Percentiles rank a stretch among this genome's conserved stretches.
Evolutionary conservation across 2,797 vertebrate genomes (phyloP).

Genomic region (Hippoglossus hippoglossus): DNA sequence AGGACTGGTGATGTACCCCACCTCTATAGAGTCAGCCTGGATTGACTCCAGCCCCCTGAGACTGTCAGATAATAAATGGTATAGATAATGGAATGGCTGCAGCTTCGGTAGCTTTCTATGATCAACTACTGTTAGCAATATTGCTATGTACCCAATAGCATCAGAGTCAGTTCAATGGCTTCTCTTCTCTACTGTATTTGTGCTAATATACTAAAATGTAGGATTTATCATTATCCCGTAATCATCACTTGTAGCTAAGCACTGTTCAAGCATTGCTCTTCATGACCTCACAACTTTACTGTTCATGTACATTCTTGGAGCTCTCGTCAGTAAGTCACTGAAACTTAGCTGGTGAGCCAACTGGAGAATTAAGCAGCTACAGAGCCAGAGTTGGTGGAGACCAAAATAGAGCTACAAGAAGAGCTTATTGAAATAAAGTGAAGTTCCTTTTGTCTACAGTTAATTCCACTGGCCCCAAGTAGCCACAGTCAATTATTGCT

Average conservation of each 20-base stretch:
- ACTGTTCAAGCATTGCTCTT: not conserved
- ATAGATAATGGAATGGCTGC: too few relatives aligned
- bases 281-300: not conserved
- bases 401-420: not conserved
- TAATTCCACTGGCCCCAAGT: not conserved
- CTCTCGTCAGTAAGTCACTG: not conserved
- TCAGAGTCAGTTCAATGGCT: not conserved
- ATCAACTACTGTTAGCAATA: not conserved
- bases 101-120: too few relatives aligned
- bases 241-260: not conserved
- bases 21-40: too few relatives aligned
- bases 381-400: not conserved
- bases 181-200: not conserved
- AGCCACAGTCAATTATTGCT: not conserved
- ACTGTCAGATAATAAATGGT: too few relatives aligned
- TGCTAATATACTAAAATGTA: not conserved
- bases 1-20: too few relatives aligned
- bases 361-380: not conserved
- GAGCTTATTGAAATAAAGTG: too few relatives aligned
- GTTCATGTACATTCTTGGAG: not conserved
- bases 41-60: too few relatives aligned
- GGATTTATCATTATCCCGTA: not conserved
- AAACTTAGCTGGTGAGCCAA: not conserved
- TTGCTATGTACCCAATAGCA: too few relatives aligned
- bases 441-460: too few relatives aligned